These are phyloP conservation scores for Cremastobaeus sp. DNA, from an alignment of 2,888 invertebrate genomes.

Conservation along the genomic window DNA sequence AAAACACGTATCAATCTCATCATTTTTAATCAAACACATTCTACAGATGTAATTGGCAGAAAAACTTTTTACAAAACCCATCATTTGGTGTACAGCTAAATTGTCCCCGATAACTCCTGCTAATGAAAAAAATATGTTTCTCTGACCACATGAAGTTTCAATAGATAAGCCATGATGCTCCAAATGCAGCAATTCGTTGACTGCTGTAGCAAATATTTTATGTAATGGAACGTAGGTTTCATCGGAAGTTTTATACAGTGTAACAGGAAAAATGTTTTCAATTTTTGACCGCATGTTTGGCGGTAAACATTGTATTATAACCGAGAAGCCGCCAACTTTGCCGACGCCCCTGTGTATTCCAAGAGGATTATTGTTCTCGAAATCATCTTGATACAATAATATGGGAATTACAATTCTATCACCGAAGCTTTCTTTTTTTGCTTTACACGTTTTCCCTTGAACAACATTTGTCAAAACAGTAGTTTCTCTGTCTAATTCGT, in stretches of 20 bases:
- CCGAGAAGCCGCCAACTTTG: not conserved
- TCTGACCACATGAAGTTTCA: not conserved
- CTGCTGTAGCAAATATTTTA: conserved; percentile 17
- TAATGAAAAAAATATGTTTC: conserved; percentile 7
- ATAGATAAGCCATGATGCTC: conserved; percentile 12
- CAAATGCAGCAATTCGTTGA: conserved; percentile 10
- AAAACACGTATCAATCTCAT: not conserved
- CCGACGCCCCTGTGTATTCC: not conserved
- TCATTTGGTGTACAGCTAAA: conserved; percentile 27
- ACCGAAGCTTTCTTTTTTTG: not conserved
- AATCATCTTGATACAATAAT: conserved; percentile 1
- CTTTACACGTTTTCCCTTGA: not conserved
- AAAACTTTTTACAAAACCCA: conserved; percentile 39
- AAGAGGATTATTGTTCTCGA: conserved; percentile 21
- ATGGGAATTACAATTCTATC: not conserved
- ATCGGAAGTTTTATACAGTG: conserved; percentile 41
- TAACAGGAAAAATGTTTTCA: conserved; percentile 1
- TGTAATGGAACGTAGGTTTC: conserved; percentile 1
- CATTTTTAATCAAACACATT: conserved; percentile 24
- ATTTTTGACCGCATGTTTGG: not conserved
- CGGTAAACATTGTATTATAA: not conserved
- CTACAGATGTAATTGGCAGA: conserved; percentile 47
- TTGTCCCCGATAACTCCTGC: conserved; percentile 17
- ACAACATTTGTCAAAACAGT: conserved; percentile 25
- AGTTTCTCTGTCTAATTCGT: not conserved